These are phyloP conservation scores for Lycocerus yunnanus DNA, from an alignment of 2,888 invertebrate species.

Conservation along the genomic window DNA sequence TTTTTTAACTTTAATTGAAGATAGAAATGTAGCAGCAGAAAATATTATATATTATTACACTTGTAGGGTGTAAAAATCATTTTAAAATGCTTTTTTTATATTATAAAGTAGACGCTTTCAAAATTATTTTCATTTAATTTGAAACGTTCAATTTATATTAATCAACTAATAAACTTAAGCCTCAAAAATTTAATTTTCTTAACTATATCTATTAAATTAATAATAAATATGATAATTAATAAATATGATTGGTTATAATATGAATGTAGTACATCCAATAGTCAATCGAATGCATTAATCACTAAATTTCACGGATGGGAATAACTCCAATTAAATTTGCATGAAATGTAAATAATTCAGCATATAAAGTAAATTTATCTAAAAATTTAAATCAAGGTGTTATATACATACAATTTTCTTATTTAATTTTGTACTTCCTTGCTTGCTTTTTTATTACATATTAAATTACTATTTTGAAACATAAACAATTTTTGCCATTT, in stretches of 20 bases:
- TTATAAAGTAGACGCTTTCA: not conserved
- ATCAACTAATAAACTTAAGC: not conserved
- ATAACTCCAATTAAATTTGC: not conserved
- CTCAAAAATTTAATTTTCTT: not conserved
- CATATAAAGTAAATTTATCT: not conserved
- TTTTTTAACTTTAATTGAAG: not conserved
- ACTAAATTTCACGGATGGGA: not conserved
- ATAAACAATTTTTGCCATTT: not conserved
- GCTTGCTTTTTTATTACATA: not conserved
- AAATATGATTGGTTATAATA: not conserved
- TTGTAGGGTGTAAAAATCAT: not conserved
- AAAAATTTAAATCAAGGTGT: not conserved
- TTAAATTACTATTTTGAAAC: not conserved
- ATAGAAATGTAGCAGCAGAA: not conserved
- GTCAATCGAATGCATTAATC: not conserved
- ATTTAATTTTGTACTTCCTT: not conserved
- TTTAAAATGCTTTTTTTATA: not conserved
- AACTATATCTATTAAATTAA: not conserved
- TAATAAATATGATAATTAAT: too few relatives aligned
- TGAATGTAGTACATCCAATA: not conserved
- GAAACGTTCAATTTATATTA: not conserved
- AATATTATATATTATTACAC: too few relatives aligned
- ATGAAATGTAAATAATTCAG: not conserved
- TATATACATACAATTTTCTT: not conserved
- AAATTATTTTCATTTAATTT: not conserved